phyloP scores from a whole-genome alignment of 64 coral and sea anemone genomes.

The Astreopora myriophthalma region DNA sequence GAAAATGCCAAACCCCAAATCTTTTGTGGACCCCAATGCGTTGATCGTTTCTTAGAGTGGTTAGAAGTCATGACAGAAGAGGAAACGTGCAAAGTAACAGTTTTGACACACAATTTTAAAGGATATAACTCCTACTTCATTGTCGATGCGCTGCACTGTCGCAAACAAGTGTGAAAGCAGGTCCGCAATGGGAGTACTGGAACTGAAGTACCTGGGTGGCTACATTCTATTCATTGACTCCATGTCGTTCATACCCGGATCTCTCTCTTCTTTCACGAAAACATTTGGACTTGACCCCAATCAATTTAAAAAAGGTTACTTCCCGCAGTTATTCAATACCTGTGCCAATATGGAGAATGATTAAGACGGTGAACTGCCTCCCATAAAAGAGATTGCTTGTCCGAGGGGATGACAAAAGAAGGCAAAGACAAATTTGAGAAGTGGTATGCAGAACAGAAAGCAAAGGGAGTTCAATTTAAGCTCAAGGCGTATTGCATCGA shows the following conservation, averaged over 20 bases:
- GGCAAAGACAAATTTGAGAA: not conserved
- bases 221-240: not conserved
- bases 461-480: not conserved
- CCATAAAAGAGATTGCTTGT: no score
- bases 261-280: not conserved
- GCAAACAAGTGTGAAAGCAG: not conserved
- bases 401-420: no score
- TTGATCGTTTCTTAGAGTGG: conserved; percentile 14
- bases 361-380: no score
- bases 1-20: no score
- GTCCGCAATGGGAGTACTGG: conserved; percentile 13
- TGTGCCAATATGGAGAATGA: no score
- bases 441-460: not conserved
- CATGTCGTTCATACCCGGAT: not conserved
- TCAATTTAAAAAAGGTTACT: not conserved
- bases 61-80: not conserved
- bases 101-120: conserved; percentile 46
- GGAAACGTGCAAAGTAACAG: not conserved
- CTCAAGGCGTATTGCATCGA: conserved; percentile 20
- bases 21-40: not conserved
- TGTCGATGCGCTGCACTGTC: not conserved
- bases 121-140: conserved; percentile 52
- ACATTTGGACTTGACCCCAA: not conserved
- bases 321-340: no score
- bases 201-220: not conserved